Conservation (phyloP, 2,888 invertebrate genomes). For the Oscheius sp. region DNA sequence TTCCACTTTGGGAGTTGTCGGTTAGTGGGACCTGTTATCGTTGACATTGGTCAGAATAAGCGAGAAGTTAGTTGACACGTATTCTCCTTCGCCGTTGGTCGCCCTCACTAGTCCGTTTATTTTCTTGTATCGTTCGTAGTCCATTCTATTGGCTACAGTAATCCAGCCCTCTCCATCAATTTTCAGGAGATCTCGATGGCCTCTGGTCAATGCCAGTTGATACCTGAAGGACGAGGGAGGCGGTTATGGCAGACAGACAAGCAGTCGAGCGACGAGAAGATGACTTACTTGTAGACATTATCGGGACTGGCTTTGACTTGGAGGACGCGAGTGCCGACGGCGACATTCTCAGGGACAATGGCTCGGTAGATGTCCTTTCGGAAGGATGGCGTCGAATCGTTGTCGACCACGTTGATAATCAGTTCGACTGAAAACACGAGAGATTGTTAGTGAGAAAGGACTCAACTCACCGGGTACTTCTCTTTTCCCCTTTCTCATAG, state of each 20-base stretch:
- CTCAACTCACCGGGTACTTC: conserved; percentile 48
- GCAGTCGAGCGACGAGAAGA: neutral
- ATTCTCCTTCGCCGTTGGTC: conserved; percentile 25
- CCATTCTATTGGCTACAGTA: conserved; percentile 33
- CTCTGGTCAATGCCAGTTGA: conserved; percentile 38
- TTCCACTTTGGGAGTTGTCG: too few species aligned
- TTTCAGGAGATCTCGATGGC: conserved; percentile 39
- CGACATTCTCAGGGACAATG: conserved; percentile 40
- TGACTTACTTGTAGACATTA: conserved; percentile 43
- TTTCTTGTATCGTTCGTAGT: conserved; percentile 43
- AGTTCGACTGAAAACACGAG: conserved; percentile 44
- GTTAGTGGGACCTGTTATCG: conserved; percentile 49
- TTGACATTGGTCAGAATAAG: conserved; percentile 49
- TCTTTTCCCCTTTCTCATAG: conserved; percentile 54
- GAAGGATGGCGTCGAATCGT: conserved; percentile 46
- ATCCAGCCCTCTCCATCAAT: conserved; percentile 42
- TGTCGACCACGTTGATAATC: conserved; percentile 56
- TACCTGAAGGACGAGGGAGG: conserved; percentile 39
- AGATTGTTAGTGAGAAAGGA: neutral
- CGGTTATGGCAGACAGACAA: conserved; percentile 2
- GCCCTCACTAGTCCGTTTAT: conserved; percentile 44
- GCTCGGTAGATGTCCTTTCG: conserved; percentile 39
- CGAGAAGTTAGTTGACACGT: conserved; percentile 40
- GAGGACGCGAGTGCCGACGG: conserved; percentile 42
- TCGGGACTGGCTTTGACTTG: conserved; percentile 38